These are phyloP conservation scores for Yponomeuta malinellus DNA, from an alignment of 2,888 invertebrate species.

Conservation along the genomic window DNA sequence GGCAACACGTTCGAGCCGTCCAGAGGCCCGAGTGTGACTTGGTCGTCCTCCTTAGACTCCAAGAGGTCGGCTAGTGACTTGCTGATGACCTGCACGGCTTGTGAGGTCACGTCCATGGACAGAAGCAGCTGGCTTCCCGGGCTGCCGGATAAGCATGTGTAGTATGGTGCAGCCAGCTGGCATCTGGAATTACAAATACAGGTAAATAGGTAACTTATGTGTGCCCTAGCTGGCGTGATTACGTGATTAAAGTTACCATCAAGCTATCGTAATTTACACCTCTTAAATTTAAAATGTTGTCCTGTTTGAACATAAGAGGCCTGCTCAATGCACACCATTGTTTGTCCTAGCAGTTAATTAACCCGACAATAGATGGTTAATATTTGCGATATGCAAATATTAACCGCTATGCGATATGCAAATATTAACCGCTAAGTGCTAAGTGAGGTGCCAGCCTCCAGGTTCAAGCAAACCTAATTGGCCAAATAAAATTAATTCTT, in stretches of 20 bases:
- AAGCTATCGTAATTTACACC: neutral
- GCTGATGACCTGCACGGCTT: slow-evolving; percentile 63
- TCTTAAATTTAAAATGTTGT: too few relatives aligned
- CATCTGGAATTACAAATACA: slow-evolving; percentile 65
- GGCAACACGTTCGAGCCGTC: slow-evolving; percentile 48
- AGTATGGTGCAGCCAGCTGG: slow-evolving; percentile 77
- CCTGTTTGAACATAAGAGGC: too few relatives aligned
- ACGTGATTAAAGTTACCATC: neutral
- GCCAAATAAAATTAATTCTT: too few relatives aligned
- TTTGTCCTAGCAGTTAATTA: too few relatives aligned
- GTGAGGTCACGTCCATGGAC: slow-evolving; percentile 77
- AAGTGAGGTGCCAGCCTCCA: too few relatives aligned
- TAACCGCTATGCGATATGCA: too few relatives aligned
- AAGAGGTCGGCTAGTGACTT: slow-evolving; percentile 57
- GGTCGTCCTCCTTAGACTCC: slow-evolving; percentile 18
- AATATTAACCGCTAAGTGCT: too few relatives aligned
- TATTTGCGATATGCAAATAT: too few relatives aligned
- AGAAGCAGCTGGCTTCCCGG: slow-evolving; percentile 69
- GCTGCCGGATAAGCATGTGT: slow-evolving; percentile 77
- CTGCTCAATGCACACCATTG: too few relatives aligned
- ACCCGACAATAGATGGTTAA: too few relatives aligned
- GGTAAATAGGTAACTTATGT: neutral
- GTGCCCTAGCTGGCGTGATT: neutral
- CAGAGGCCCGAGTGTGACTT: slow-evolving; percentile 33
- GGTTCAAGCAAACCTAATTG: too few relatives aligned